Conservation (phyloP, 2,113 vertebrate genomes). For the Onychostruthus taczanowskii region DNA sequence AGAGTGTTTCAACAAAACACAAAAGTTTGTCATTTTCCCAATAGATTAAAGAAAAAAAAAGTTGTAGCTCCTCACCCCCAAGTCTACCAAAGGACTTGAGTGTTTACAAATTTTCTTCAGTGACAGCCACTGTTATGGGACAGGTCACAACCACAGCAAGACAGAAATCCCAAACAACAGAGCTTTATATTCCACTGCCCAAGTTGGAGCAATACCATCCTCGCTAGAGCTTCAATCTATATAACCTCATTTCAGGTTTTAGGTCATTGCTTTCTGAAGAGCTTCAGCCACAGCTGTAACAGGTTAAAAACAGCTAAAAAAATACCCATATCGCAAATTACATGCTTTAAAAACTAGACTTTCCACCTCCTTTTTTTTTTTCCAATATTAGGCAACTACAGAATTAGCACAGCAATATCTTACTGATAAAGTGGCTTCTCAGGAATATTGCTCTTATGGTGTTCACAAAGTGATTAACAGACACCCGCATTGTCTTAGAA, state of each 20-base stretch:
- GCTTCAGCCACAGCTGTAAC: not conserved
- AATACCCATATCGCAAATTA: not conserved
- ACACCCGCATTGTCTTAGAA: not conserved
- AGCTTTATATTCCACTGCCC: not conserved
- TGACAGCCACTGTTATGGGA: not conserved
- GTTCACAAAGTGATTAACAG: not conserved
- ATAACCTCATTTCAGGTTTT: not conserved
- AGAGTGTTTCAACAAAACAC: not conserved
- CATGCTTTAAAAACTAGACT: not conserved
- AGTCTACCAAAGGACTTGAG: not conserved
- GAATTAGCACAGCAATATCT: not conserved
- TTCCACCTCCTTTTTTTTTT: not conserved
- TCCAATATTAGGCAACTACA: not conserved
- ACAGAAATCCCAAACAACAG: not conserved
- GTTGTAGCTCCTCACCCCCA: not conserved
- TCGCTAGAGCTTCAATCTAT: not conserved
- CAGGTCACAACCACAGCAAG: not conserved
- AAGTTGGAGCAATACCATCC: rapidly evolving
- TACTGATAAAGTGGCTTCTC: not conserved
- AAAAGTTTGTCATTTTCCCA: not conserved
- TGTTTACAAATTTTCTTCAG: not conserved
- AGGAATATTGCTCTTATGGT: not conserved
- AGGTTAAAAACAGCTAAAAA: not conserved
- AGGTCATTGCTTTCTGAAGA: not conserved
- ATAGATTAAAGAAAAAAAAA: not conserved